Evolutionary conservation across 2,888 invertebrate species (phyloP).

Genomic region (Ornithoptera alexandrae): DNA sequence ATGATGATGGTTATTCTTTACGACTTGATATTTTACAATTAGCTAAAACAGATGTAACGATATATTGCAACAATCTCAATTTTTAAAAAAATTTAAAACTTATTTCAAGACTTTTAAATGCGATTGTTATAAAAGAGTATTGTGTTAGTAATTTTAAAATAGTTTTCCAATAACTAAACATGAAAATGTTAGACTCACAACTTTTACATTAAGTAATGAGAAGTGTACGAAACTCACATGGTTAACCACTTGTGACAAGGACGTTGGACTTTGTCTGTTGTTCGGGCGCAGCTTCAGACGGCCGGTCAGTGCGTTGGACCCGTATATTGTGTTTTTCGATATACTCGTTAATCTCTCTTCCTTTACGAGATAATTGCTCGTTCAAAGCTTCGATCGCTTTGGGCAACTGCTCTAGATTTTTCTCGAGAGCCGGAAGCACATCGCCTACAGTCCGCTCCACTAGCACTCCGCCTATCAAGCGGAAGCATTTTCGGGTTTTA

Average conservation of each 20-base stretch:
- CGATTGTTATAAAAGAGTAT: background rate
- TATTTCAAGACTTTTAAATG: no score
- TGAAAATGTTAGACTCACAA: background rate
- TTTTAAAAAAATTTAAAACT: no score
- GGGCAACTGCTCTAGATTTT: slow-evolving; percentile 89
- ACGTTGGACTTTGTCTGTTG: slow-evolving; percentile 73
- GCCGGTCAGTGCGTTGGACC: slow-evolving; percentile 78
- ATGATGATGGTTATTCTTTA: no score
- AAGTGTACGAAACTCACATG: background rate
- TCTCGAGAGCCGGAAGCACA: slow-evolving; percentile 90
- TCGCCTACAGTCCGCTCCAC: slow-evolving; percentile 96
- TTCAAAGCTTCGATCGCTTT: slow-evolving; percentile 89
- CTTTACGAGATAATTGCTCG: slow-evolving; percentile 91
- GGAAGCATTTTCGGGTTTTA: slow-evolving; percentile 91
- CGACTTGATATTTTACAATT: no score
- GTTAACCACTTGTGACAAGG: slow-evolving; percentile 71
- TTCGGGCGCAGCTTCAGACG: slow-evolving; percentile 43
- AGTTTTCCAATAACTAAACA: background rate
- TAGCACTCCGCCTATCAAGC: slow-evolving; percentile 95
- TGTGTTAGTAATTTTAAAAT: background rate
- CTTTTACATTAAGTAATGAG: background rate
- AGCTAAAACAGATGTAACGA: no score
- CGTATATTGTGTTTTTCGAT: slow-evolving; percentile 94
- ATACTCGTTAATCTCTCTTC: slow-evolving; percentile 94
- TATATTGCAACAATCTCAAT: no score